Evolutionary conservation across 2,888 invertebrate genomes (phyloP).

Genomic region (Seladonia tumulorum): DNA sequence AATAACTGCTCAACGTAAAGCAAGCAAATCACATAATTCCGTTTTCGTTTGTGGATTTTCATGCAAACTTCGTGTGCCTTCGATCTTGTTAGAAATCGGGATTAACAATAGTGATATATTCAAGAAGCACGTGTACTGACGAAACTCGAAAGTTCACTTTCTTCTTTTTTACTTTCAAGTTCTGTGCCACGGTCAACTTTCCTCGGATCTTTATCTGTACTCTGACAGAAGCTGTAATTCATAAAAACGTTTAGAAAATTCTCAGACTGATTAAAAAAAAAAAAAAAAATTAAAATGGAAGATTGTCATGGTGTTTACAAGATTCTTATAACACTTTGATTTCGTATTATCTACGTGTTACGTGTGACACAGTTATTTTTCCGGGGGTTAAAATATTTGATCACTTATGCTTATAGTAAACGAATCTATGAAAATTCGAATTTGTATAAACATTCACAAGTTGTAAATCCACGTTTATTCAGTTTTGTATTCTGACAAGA

Average conservation of each 20-base stretch:
- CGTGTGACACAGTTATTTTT: neutral
- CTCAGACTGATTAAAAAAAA: neutral
- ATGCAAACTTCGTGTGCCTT: neutral
- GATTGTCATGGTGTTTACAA: neutral
- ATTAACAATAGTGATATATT: constrained; percentile 7
- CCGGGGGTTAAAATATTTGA: neutral
- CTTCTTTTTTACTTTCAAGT: constrained; percentile 22
- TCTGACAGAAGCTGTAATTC: neutral
- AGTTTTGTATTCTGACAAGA: neutral
- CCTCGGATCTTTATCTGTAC: neutral
- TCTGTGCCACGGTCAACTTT: neutral
- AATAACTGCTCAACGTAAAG: too few species aligned
- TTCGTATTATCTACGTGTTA: neutral
- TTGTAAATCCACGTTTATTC: neutral
- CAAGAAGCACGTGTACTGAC: constrained; percentile 12
- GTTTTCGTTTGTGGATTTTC: neutral
- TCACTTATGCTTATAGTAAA: too few species aligned
- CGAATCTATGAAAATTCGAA: neutral
- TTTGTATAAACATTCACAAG: neutral
- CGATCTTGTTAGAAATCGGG: constrained; percentile 2
- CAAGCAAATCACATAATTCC: neutral
- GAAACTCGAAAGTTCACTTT: constrained; percentile 18
- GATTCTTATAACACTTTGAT: neutral
- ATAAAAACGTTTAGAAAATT: neutral
- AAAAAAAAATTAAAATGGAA: neutral